Base-by-base conservation (phyloP, 2,797 vertebrate genomes). In the Moxostoma hubbsi region DNA sequence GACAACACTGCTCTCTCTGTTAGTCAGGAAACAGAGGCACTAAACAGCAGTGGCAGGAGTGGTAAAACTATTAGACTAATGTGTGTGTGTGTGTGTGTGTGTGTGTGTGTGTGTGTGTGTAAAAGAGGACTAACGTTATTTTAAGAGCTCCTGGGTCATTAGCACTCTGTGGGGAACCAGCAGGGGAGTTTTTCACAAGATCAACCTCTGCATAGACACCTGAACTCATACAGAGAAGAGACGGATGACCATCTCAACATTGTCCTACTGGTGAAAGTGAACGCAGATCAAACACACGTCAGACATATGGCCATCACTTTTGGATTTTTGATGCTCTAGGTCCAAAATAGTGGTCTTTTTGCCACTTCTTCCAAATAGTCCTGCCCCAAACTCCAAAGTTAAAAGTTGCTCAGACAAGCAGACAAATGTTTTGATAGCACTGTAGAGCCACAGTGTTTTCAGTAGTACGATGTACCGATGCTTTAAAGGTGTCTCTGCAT, bases 101-200 rank as follows among this genome's bases (percentile, higher is more conserved):
- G 61, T 46, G 70, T 76, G 69, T 58, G 54, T 55, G 68, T 51
- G 49, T 46, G 70, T 16, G 61, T 46, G 70, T 16, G 61, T 18
- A 63, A 66, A 81, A 49, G 61, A 79, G 74, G 67, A 84, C 75
- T 87, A 92, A 90, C 85, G 85, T 87, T 90, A 84, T 92, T 78
- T 79, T 86, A 92, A 91, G 86, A 89, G 86, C 84, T 91, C 84
- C 87, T 87, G 83, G 67, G 70, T 91, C 92, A 93, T 93, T 93
- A 92, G 85, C 85, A 83, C 50, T 86, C 85, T 83, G 86, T 88
- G 82, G 76, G 81, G 91, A 91, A 77, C 53, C 91, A 91, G 90
- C 86, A 77, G 84, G 87, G 82, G 74, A 71, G 77, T 12, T 12
- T 74, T 77, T 79, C 61, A 62, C 79, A 66, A 70, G 73, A 86